phyloP scores from a whole-genome alignment of 2,113 vertebrate species.

The Acrocephalus kingi region DNA sequence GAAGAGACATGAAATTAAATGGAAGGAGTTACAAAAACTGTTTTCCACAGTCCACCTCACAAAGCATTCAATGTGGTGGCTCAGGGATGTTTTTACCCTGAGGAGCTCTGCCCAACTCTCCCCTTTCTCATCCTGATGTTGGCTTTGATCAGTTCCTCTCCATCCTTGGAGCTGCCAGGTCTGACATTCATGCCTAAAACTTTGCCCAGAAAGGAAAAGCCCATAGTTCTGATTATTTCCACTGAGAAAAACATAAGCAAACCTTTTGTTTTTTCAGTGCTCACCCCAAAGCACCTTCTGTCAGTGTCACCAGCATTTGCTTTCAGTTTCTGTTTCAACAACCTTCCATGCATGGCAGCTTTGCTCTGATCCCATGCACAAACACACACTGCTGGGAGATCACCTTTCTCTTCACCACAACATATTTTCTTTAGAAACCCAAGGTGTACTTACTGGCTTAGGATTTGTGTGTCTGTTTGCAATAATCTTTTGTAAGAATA shows the following conservation, averaged over 20 bases:
- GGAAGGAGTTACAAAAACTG: background rate
- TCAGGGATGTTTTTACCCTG: background rate
- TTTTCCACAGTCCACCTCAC: background rate
- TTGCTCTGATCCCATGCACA: background rate
- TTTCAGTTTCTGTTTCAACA: background rate
- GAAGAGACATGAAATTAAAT: background rate
- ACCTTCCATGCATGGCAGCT: accelerated
- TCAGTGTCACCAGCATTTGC: background rate
- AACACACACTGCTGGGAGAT: background rate
- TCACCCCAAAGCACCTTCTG: background rate
- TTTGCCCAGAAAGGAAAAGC: background rate
- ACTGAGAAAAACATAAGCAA: background rate
- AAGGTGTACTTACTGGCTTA: background rate
- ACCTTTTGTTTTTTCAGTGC: background rate
- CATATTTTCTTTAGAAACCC: background rate
- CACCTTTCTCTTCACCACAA: background rate
- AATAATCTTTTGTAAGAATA: background rate
- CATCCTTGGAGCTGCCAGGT: background rate
- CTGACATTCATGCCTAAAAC: background rate
- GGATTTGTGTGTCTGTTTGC: background rate
- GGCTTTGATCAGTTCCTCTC: background rate
- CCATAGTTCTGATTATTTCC: background rate
- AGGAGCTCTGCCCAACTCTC: background rate
- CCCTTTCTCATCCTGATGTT: background rate
- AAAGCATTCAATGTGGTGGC: background rate